Evolutionary conservation across 2,888 invertebrate species (phyloP).

Genomic region (Drosophila yooni): DNA sequence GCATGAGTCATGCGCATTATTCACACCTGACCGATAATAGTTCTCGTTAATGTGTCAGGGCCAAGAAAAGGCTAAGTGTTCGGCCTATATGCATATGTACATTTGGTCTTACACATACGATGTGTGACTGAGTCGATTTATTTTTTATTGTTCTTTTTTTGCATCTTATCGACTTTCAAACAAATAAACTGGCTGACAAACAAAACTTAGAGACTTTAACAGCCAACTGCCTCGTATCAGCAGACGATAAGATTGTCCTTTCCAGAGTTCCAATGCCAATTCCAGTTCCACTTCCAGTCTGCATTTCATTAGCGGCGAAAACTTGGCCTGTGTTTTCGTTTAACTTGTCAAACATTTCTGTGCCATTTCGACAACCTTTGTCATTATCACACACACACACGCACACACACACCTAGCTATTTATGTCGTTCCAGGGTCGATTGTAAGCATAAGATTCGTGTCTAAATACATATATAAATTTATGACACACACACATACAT

Average conservation of each 20-base stretch:
- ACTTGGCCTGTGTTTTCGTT: neutral
- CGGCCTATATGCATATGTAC: conserved; percentile 16
- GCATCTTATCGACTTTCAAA: conserved; percentile 40
- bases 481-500: conserved; percentile 13
- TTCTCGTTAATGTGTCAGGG: neutral
- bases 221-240: conserved; percentile 19
- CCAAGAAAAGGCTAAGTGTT: neutral
- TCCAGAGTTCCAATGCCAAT: neutral
- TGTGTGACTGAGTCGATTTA: neutral
- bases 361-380: conserved; percentile 35
- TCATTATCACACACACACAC: conserved; percentile 2
- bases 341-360: conserved; percentile 37
- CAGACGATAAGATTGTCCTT: conserved; percentile 43
- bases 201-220: neutral
- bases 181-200: conserved; percentile 37
- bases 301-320: conserved; percentile 12
- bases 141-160: neutral
- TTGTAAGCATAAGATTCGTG: conserved; percentile 17
- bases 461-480: neutral
- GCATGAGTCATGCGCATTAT: conserved; percentile 19
- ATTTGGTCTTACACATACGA: conserved; percentile 50
- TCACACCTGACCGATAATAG: conserved; percentile 9
- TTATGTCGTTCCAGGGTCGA: conserved; percentile 40
- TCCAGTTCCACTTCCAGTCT: conserved; percentile 18
- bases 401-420: conserved; percentile 14